Evolutionary conservation across 2,888 invertebrate species (phyloP).

Genomic region (Hypena proboscidalis): DNA sequence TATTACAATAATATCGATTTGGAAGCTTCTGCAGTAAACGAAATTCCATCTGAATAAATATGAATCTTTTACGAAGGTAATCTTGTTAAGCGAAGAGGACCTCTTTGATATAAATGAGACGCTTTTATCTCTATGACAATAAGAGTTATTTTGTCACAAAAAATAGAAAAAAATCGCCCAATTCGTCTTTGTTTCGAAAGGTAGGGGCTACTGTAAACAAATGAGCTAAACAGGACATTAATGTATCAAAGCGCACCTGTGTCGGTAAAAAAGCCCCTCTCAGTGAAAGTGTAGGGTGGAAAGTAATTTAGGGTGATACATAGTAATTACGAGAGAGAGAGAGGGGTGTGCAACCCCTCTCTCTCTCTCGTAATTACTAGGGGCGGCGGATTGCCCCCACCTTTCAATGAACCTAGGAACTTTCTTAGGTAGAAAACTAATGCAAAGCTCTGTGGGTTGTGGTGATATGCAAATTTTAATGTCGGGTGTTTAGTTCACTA

Average conservation of each 20-base stretch:
- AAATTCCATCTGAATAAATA: slow-evolving; percentile 5
- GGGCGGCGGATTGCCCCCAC: slow-evolving; percentile 33
- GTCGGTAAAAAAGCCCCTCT: slow-evolving; percentile 55
- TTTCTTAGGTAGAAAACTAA: slow-evolving; percentile 21
- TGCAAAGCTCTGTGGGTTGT: not conserved
- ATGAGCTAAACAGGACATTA: slow-evolving; percentile 38
- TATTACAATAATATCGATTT: not conserved
- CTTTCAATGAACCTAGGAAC: slow-evolving; percentile 36
- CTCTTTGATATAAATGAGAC: slow-evolving; percentile 11
- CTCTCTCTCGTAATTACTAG: slow-evolving; percentile 51
- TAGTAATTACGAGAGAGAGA: slow-evolving; percentile 55
- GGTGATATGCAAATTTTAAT: slow-evolving; percentile 12
- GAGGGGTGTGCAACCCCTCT: too few relatives aligned
- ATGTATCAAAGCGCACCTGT: slow-evolving; percentile 59
- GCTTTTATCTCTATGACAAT: slow-evolving; percentile 12
- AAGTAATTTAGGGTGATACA: slow-evolving; percentile 78
- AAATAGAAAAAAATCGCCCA: not conserved
- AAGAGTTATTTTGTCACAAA: slow-evolving; percentile 5
- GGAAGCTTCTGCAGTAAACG: slow-evolving; percentile 1
- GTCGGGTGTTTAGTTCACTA: slow-evolving; percentile 2
- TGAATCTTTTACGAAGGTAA: slow-evolving; percentile 20
- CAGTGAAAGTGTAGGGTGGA: slow-evolving; percentile 56
- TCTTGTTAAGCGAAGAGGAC: slow-evolving; percentile 1
- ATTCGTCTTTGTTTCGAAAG: slow-evolving; percentile 7
- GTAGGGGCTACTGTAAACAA: slow-evolving; percentile 27